A percentile compares a stretch with the other conserved stretches of the same genome.
These are phyloP conservation scores for Chinchilla lanigera DNA, from an alignment of 2,113 vertebrate species.

Conservation along the genomic window DNA sequence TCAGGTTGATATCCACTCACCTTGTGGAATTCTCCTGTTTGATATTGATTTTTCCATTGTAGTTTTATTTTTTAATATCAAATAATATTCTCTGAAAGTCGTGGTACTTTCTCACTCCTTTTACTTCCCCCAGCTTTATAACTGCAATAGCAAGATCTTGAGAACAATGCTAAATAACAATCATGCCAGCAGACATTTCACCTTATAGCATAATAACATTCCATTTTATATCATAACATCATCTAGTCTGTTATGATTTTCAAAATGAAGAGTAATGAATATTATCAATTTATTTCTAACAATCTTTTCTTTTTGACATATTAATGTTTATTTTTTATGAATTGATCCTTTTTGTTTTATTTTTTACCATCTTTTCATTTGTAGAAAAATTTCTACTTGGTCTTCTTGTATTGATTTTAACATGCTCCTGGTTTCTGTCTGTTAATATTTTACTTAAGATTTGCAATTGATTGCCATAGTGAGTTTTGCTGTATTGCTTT, in stretches of 20 bases:
- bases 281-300: background rate
- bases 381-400: background rate
- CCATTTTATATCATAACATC: background rate
- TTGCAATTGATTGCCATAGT: background rate
- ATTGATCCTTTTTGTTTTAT: background rate
- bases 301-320: background rate
- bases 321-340: constrained; percentile 46
- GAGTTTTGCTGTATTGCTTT: background rate
- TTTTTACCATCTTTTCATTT: background rate
- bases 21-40: background rate
- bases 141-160: background rate
- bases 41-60: background rate
- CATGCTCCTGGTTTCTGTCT: background rate
- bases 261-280: background rate
- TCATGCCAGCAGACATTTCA: background rate
- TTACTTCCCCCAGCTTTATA: background rate
- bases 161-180: background rate
- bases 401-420: background rate
- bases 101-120: background rate
- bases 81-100: constrained; percentile 24
- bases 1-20: background rate
- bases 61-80: background rate
- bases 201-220: background rate
- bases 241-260: background rate
- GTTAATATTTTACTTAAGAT: constrained; percentile 15